Evolutionary conservation across 2,113 vertebrate genomes (phyloP), one percentile per base, ranked within the genome.

Genomic region (Patagioenas fasciata): DNA sequence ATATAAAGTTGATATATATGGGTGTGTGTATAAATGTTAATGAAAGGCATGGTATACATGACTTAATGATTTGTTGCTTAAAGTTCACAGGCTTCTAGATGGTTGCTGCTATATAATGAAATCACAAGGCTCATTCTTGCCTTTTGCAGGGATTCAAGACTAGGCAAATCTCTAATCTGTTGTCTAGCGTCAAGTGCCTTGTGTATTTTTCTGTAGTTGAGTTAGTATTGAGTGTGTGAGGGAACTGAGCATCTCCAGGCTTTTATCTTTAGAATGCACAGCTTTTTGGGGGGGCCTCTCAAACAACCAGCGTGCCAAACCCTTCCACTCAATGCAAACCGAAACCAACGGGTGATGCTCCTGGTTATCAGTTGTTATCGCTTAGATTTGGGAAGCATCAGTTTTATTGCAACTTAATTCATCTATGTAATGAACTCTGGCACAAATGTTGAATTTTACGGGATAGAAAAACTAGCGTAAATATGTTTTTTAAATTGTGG

Each of bases 291-390:
- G 23, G 56, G 31, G 42, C n/a, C 58, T 66, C 23, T 42, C 23
- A 48, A 18, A 29, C 40, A 62, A 19, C 28, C 53, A 19, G 5
- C 23, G 2, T 3, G 82, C 34, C 28, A 38, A 89, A 62, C 36
- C 11, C 28, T 19, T 40, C 2, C 2, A 3, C 50, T 60, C 32
- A 14, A 8, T 13, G 12, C 15, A 56, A 11, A 24, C 10, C 29
- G 28, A 6, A 28, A 26, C 11, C 40, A 32, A 12, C 2, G 6
- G 29, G 8, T 24, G 5, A 3, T 20, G 0, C 28, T 66, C 44
- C 44, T 47, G 44, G 17, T 47, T 47, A 47, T 47, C 44, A 18
- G 44, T 44, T 47, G 44, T 47, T 47, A 47, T 18, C 19, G 19
- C 44, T 47, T 18, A 8, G 15, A 60, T 66, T 79, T n/a, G 8